phyloP scores from a whole-genome alignment of 2,888 invertebrate species.

The Lottia scabra region DNA sequence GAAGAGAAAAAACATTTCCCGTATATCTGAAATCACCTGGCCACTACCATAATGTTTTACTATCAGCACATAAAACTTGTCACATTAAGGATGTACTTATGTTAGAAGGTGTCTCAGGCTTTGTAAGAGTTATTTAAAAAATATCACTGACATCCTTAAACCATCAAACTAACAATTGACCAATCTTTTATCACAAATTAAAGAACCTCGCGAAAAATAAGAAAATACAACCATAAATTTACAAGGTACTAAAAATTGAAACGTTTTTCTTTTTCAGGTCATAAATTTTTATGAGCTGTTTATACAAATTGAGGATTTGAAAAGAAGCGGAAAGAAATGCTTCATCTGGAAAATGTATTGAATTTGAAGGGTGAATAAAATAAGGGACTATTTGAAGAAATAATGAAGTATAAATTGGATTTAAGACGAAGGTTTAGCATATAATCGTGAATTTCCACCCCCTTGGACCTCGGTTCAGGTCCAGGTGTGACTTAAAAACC shows the following conservation, averaged over 20 bases:
- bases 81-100: too few relatives aligned
- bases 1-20: too few relatives aligned
- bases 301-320: conserved; percentile 1
- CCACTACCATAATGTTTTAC: too few relatives aligned
- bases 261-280: neutral
- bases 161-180: neutral
- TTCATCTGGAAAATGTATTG: neutral
- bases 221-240: neutral
- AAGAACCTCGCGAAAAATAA: conserved; percentile 6
- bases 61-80: too few relatives aligned
- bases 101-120: too few relatives aligned
- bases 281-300: neutral
- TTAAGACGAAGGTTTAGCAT: neutral
- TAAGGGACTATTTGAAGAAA: neutral
- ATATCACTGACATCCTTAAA: neutral
- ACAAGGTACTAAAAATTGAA: neutral
- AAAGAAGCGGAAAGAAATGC: conserved; percentile 4
- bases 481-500: too few relatives aligned
- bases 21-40: too few relatives aligned
- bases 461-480: too few relatives aligned
- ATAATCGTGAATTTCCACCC: too few relatives aligned
- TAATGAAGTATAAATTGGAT: neutral
- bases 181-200: neutral
- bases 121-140: too few relatives aligned
- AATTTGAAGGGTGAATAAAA: neutral